Conservation (phyloP, 2,888 invertebrate genomes). For the Apocheima hispidaria region DNA sequence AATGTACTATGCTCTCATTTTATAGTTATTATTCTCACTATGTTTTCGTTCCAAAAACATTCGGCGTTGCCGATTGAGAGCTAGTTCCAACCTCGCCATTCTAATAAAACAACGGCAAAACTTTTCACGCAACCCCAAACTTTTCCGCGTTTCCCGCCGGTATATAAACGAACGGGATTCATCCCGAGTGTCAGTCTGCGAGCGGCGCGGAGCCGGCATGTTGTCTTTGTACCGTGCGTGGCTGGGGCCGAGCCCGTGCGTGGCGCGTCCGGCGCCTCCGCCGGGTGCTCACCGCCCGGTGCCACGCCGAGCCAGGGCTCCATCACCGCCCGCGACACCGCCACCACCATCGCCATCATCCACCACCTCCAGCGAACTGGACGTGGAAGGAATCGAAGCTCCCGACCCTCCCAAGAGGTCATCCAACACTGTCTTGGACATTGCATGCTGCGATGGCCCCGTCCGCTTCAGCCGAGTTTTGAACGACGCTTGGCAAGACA, state of each 20-base stretch:
- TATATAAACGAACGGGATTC: conserved; percentile 56
- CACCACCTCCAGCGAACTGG: conserved; percentile 76
- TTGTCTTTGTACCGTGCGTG: conserved; percentile 84
- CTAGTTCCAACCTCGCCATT: neutral
- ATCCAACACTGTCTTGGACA: conserved; percentile 89
- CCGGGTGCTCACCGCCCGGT: conserved; percentile 81
- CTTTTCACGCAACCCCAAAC: conserved; percentile 25
- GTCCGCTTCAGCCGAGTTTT: conserved; percentile 93
- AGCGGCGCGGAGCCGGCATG: conserved; percentile 63
- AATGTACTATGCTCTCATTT: neutral
- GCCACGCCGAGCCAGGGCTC: conserved; percentile 69
- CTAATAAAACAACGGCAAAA: neutral
- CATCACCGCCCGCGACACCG: conserved; percentile 67
- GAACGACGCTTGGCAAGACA: conserved; percentile 90
- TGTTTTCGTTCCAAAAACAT: too few species aligned
- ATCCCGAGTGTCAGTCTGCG: conserved; percentile 54
- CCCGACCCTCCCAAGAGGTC: conserved; percentile 58
- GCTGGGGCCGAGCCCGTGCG: conserved; percentile 81
- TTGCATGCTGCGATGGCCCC: conserved; percentile 97
- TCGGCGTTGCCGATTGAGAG: too few species aligned
- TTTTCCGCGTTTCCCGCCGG: conserved; percentile 16
- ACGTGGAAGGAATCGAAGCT: conserved; percentile 75
- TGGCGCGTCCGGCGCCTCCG: conserved; percentile 77
- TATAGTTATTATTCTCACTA: too few species aligned
- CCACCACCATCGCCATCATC: conserved; percentile 75